Conservation (phyloP, 2,888 invertebrate species). For the Chloroclystis v-ata region DNA sequence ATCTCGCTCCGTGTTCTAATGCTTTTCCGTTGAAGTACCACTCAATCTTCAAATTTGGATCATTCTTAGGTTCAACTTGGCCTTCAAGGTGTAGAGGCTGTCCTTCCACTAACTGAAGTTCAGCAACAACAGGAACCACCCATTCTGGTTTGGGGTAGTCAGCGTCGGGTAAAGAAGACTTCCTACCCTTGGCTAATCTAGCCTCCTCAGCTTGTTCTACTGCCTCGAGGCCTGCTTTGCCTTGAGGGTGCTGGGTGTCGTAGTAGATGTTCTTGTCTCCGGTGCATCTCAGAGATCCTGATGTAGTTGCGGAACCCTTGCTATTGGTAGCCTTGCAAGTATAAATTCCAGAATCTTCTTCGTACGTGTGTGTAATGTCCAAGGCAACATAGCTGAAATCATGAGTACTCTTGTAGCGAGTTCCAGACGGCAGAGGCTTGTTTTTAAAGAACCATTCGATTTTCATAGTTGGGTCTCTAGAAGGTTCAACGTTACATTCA, state of each 20-base stretch:
- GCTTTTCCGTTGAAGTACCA: slow-evolving; percentile 97
- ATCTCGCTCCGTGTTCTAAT: slow-evolving; percentile 90
- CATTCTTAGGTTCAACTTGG: slow-evolving; percentile 95
- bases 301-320: slow-evolving; percentile 93
- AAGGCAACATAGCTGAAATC: slow-evolving; percentile 98
- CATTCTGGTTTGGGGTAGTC: slow-evolving; percentile 91
- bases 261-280: slow-evolving; percentile 87
- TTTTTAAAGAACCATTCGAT: slow-evolving; percentile 98
- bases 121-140: slow-evolving; percentile 88
- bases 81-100: slow-evolving; percentile 95
- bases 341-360: slow-evolving; percentile 95
- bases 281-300: slow-evolving; percentile 91
- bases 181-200: slow-evolving; percentile 83
- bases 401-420: slow-evolving; percentile 93
- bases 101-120: slow-evolving; percentile 88
- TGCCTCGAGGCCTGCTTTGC: slow-evolving; percentile 91
- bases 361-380: slow-evolving; percentile 91
- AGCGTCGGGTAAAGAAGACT: slow-evolving; percentile 83
- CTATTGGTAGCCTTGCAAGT: slow-evolving; percentile 93
- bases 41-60: slow-evolving; percentile 92
- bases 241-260: slow-evolving; percentile 97
- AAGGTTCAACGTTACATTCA: slow-evolving; percentile 94
- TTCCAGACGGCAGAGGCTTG: slow-evolving; percentile 90
- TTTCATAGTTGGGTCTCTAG: slow-evolving; percentile 92
- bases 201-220: slow-evolving; percentile 94